A percentile compares a stretch with the other conserved stretches of the same genome.
These are phyloP conservation scores for Eulemur albifrons DNA, from an alignment of 2,797 vertebrate species.

Conservation along the genomic window DNA sequence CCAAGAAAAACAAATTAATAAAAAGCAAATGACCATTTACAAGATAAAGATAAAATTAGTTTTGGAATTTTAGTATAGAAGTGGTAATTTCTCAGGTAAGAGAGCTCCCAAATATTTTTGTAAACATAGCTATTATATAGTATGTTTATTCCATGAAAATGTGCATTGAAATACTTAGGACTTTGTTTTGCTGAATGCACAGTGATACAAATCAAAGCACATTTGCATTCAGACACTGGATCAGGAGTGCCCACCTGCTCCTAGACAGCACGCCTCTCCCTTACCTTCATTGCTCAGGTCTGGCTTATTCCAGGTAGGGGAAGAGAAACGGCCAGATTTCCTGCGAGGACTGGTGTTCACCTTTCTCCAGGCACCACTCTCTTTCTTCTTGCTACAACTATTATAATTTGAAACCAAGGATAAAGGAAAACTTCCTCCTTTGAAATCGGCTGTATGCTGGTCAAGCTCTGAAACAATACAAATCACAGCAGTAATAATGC, in stretches of 20 bases:
- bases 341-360: constrained; percentile 94
- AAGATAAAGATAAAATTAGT: background rate
- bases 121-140: background rate
- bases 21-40: background rate
- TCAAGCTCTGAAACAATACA: constrained; percentile 90
- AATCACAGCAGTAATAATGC: background rate
- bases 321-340: constrained; percentile 85
- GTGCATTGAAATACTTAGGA: background rate
- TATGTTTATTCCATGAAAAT: background rate
- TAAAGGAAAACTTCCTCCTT: constrained; percentile 90
- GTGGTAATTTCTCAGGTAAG: background rate
- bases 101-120: background rate
- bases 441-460: constrained; percentile 90
- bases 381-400: constrained; percentile 88
- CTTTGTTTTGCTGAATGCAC: background rate
- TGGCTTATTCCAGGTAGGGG: constrained; percentile 85
- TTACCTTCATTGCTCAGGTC: constrained; percentile 82
- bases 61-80: constrained; percentile 5
- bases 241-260: rapidly evolving
- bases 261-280: rapidly evolving
- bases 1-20: background rate
- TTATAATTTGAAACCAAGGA: constrained; percentile 88
- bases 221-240: background rate
- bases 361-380: constrained; percentile 90
- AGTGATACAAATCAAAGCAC: background rate